Percentiles rank a stretch among this genome's conserved stretches.
Evolutionary conservation across 1,140 invertebrate genomes (phyloP).

Genomic region (Drosophila persimilis): DNA sequence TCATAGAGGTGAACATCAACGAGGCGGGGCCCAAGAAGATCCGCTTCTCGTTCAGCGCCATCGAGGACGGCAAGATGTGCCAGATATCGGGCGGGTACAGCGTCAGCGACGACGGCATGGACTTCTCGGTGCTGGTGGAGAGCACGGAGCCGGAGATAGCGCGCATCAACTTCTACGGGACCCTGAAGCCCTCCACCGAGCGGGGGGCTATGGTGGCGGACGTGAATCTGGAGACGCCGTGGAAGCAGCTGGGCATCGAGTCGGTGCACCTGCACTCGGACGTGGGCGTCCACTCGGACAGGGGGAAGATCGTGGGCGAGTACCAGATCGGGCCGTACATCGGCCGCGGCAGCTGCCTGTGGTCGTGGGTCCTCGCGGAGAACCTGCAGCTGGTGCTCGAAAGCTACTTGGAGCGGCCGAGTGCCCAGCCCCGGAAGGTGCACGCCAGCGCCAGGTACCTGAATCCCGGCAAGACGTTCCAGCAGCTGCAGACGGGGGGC

Average conservation of each 20-base stretch:
- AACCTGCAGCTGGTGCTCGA: slow-evolving; percentile 83
- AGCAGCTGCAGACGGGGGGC: slow-evolving; percentile 84
- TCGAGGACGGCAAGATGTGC: slow-evolving; percentile 74
- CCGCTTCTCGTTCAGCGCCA: slow-evolving; percentile 70
- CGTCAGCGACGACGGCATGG: slow-evolving; percentile 50
- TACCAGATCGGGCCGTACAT: slow-evolving; percentile 66
- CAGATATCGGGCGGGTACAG: slow-evolving; percentile 76
- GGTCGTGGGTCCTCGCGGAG: slow-evolving; percentile 81
- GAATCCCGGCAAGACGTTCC: slow-evolving; percentile 84
- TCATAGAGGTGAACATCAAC: slow-evolving; percentile 68
- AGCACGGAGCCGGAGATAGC: slow-evolving; percentile 70
- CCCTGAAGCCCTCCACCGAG: slow-evolving; percentile 35
- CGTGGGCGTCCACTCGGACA: slow-evolving; percentile 26
- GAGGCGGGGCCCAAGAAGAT: slow-evolving; percentile 58
- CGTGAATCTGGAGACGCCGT: slow-evolving; percentile 68
- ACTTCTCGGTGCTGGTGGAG: slow-evolving; percentile 70
- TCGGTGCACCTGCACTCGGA: slow-evolving; percentile 64
- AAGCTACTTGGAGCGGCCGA: slow-evolving; percentile 77
- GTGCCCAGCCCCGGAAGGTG: slow-evolving; percentile 53
- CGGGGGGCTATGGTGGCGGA: slow-evolving; percentile 48
- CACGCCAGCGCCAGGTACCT: slow-evolving; percentile 83
- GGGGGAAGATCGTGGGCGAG: slow-evolving; percentile 55
- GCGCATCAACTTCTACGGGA: slow-evolving; percentile 68
- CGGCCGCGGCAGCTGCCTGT: slow-evolving; percentile 64
- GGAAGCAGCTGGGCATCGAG: slow-evolving; percentile 74